Evolutionary conservation across 2,888 invertebrate genomes (phyloP), one percentile per base, ranked within the genome.

Genomic region (Orthonychiurus folsomi): DNA sequence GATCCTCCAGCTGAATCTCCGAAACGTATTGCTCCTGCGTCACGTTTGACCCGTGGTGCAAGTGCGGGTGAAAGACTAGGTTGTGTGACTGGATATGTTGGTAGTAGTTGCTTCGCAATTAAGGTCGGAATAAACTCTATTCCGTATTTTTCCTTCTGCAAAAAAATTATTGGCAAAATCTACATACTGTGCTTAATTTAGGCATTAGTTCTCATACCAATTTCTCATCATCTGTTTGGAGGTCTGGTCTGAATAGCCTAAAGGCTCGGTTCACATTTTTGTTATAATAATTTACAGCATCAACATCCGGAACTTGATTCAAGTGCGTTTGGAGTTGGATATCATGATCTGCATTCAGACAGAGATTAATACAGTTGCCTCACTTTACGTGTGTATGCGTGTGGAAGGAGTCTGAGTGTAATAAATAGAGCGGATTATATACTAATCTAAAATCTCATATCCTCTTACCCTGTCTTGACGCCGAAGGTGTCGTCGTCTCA

Each of bases 241-340:
- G 54, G 54, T 37, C 59, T 37, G 58, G 27, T 25, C 47, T 56
- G 52, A 53, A 57, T 20, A 59, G 59, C 23, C 58, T 56, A 58
- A 62, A 50, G 52, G 62, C 50, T 50, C 47, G 58, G 37, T 58
- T 62, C 37, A 57, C 12, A 15, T 50, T 56, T 48, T 61, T 61
- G 56, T 50, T 57, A 53, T 52, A 28, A 12, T 58, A 25, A n/a
- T 21, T 53, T 53, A 52, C 53, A 21, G 15, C 62, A 21, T 62
- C 56, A 37, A 57, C 47, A 58, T 56, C 37, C 56, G 62, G 62
- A 12, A 58, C 27, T 24, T 18, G 18, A 18, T 37, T 52, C 54
- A 62, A 57, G 53, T 58, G 62, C 37, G 58, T 62, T 37, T 50
- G 62, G 50, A 62, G 58, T 24, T 59, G 54, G 24, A 54, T 25